Percentiles rank a stretch among this genome's conserved stretches.
Conservation (phyloP, 2,113 vertebrate genomes). For the Colinus virginianus region DNA sequence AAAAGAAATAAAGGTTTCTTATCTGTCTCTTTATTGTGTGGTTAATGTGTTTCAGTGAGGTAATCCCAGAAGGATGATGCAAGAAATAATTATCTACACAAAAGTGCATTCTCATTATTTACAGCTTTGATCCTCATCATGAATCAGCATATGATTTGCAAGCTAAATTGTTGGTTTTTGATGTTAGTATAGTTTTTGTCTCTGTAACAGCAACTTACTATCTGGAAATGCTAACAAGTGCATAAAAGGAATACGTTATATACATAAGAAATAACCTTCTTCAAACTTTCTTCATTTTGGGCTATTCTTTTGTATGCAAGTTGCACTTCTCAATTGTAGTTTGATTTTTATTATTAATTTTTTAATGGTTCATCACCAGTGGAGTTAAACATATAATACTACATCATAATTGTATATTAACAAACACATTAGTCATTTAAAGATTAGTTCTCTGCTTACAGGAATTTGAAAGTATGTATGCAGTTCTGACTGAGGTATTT, state of each 20-base stretch:
- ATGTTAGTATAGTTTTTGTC: not conserved
- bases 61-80: not conserved
- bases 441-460: not conserved
- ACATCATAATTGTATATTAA: not conserved
- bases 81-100: constrained; percentile 31
- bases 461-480: not conserved
- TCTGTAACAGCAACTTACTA: constrained; percentile 41
- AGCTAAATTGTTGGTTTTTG: not conserved
- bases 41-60: not conserved
- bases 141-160: not conserved
- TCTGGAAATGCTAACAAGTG: constrained; percentile 70
- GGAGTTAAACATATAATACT: not conserved
- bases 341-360: not conserved
- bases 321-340: not conserved
- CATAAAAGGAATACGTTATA: constrained; percentile 30
- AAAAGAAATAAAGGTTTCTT: not conserved
- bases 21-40: not conserved
- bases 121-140: constrained; percentile 44
- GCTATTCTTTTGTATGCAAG: not conserved
- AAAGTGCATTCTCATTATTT: constrained; percentile 45
- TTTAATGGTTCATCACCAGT: not conserved
- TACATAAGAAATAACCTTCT: not conserved
- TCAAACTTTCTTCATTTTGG: not conserved
- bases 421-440: not conserved
- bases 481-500: not conserved